Evolutionary conservation across 2,797 vertebrate genomes (phyloP).

Genomic region (Notolepis coatsorum): DNA sequence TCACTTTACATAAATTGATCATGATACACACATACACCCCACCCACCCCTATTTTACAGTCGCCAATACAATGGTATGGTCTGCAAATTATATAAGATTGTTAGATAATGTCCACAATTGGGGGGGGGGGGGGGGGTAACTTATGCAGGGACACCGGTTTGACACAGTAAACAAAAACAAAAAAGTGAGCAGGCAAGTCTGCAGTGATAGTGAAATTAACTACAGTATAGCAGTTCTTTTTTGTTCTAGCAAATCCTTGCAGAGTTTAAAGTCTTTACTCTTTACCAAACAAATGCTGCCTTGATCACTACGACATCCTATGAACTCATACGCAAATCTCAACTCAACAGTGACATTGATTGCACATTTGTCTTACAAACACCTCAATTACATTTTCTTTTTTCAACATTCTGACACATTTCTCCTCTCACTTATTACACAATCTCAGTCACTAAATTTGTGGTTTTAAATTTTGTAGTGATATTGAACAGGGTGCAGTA

Average conservation of each 20-base stretch:
- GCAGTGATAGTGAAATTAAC: constrained; percentile 34
- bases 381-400: constrained; percentile 37
- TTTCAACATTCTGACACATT: constrained; percentile 41
- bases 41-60: constrained; percentile 2
- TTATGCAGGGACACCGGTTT: constrained; percentile 41
- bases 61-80: constrained; percentile 20
- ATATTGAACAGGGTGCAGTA: constrained; percentile 28
- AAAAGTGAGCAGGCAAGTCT: constrained; percentile 34
- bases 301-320: constrained; percentile 29
- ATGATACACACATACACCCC: not conserved
- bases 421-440: constrained; percentile 23
- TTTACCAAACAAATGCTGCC: constrained; percentile 26
- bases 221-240: not conserved
- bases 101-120: constrained; percentile 20
- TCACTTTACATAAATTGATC: constrained; percentile 48
- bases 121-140: not conserved
- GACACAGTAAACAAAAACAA: constrained; percentile 47
- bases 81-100: constrained; percentile 24
- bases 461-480: constrained; percentile 29
- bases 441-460: constrained; percentile 16
- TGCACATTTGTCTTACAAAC: constrained; percentile 72
- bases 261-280: constrained; percentile 57
- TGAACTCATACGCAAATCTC: constrained; percentile 25
- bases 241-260: constrained; percentile 51
- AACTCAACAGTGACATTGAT: constrained; percentile 53